phyloP scores from a whole-genome alignment of 2,113 vertebrate species.

The Delphinapterus leucas region DNA sequence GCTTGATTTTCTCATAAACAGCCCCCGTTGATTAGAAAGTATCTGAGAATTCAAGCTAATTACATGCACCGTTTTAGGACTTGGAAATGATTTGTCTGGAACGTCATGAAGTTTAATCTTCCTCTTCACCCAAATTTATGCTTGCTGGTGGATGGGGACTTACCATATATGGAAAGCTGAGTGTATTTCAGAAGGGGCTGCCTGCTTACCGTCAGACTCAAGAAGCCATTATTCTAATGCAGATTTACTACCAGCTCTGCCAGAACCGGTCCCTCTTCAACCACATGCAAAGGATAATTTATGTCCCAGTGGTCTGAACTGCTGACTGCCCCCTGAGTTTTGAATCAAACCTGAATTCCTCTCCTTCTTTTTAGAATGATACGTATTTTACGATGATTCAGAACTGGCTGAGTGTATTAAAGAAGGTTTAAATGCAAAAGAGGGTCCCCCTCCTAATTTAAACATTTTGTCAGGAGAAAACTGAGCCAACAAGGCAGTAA shows the following conservation, averaged over 20 bases:
- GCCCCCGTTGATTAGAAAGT: background rate
- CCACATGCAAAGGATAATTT: conserved; percentile 55
- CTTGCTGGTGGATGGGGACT: background rate
- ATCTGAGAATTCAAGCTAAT: background rate
- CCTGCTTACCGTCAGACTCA: background rate
- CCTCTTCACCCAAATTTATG: background rate
- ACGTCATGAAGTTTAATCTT: background rate
- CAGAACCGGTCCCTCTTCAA: conserved; percentile 57
- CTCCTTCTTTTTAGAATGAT: conserved; percentile 55
- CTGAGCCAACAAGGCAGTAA: background rate
- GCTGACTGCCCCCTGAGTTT: conserved; percentile 57
- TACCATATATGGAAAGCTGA: no score
- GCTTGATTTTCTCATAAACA: background rate
- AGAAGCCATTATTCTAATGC: conserved; percentile 46
- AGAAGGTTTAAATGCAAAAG: conserved; percentile 60
- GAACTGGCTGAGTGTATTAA: conserved; percentile 40
- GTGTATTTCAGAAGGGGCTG: background rate
- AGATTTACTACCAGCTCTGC: conserved; percentile 54
- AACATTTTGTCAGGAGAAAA: background rate
- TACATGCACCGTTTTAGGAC: background rate
- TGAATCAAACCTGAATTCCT: conserved; percentile 67
- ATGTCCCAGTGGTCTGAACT: conserved; percentile 48
- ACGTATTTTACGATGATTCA: background rate
- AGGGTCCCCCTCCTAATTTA: background rate
- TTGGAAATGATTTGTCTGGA: background rate